phyloP scores from a whole-genome alignment of 2,113 vertebrate genomes.

The Epinephelus moara region DNA sequence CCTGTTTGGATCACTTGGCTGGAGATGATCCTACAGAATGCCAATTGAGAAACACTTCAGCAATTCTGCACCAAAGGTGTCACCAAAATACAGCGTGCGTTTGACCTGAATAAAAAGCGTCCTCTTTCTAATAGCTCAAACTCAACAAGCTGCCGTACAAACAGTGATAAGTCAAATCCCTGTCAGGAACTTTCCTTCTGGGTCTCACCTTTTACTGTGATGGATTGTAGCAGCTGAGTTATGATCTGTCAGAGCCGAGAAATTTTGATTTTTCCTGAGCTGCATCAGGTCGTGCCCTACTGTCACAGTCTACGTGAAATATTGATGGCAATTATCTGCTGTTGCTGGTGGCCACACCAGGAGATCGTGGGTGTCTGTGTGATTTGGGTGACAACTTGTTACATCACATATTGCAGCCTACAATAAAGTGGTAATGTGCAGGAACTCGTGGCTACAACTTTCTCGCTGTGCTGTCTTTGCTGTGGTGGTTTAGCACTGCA shows the following conservation, averaged over 20 bases:
- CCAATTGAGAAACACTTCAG: neutral
- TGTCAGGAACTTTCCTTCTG: constrained; percentile 58
- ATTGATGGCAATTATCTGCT: constrained; percentile 73
- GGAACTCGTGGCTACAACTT: neutral
- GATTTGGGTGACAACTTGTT: constrained; percentile 54
- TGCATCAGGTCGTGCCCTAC: constrained; percentile 67
- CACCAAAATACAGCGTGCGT: neutral
- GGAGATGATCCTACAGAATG: neutral
- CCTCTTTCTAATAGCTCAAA: constrained; percentile 57
- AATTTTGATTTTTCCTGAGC: constrained; percentile 75
- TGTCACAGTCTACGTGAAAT: constrained; percentile 71
- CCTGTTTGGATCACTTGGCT: neutral
- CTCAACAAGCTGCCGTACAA: constrained; percentile 56
- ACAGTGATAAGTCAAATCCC: constrained; percentile 62
- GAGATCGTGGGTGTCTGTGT: constrained; percentile 11
- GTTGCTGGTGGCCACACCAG: constrained; percentile 35
- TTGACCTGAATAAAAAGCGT: constrained; percentile 34
- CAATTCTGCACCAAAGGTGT: neutral
- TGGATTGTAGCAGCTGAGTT: constrained; percentile 66
- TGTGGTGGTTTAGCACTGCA: neutral
- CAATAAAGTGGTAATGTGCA: constrained; percentile 25
- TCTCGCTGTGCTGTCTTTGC: neutral
- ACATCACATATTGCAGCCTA: constrained; percentile 24
- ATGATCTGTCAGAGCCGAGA: constrained; percentile 64
- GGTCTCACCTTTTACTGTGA: constrained; percentile 60